phyloP scores from a whole-genome alignment of 2,888 invertebrate species.

The Drosophila sordidula region DNA sequence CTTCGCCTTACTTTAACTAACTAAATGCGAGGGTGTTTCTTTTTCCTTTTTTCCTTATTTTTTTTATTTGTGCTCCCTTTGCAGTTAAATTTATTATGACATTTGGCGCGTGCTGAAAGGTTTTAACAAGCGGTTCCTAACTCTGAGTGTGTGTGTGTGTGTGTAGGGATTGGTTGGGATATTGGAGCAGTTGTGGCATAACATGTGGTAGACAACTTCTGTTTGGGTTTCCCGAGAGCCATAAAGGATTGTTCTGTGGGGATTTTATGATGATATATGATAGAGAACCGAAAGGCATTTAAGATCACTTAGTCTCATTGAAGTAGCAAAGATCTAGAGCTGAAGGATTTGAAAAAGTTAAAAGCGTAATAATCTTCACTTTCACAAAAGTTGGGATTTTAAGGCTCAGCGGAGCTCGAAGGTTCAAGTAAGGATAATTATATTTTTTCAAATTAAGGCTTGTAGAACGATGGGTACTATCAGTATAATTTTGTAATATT shows the following conservation, averaged over 20 bases:
- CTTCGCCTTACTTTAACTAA: conserved; percentile 2
- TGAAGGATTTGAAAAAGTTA: background rate
- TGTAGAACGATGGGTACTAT: too few relatives aligned
- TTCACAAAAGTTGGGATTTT: too few relatives aligned
- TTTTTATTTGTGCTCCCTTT: background rate
- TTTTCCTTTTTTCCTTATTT: conserved; percentile 2
- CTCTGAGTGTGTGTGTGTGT: background rate
- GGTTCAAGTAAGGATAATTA: too few relatives aligned
- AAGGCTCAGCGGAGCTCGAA: too few relatives aligned
- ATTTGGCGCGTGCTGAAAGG: conserved; percentile 80
- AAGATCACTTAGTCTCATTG: background rate
- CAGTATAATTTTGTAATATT: too few relatives aligned
- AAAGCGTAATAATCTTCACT: too few relatives aligned
- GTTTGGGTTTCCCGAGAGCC: conserved; percentile 3
- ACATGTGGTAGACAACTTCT: conserved; percentile 55
- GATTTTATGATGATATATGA: background rate
- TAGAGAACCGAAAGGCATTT: background rate
- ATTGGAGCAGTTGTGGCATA: conserved; percentile 22
- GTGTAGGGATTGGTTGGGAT: conserved; percentile 6
- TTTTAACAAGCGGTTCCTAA: conserved; percentile 53
- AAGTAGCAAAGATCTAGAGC: background rate
- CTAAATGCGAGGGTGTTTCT: conserved; percentile 16
- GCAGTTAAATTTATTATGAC: conserved; percentile 74
- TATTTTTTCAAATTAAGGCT: too few relatives aligned
- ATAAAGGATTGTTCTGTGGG: conserved; percentile 19